phyloP scores from a whole-genome alignment of 2,113 vertebrate species.

The Lonchura striata region DNA sequence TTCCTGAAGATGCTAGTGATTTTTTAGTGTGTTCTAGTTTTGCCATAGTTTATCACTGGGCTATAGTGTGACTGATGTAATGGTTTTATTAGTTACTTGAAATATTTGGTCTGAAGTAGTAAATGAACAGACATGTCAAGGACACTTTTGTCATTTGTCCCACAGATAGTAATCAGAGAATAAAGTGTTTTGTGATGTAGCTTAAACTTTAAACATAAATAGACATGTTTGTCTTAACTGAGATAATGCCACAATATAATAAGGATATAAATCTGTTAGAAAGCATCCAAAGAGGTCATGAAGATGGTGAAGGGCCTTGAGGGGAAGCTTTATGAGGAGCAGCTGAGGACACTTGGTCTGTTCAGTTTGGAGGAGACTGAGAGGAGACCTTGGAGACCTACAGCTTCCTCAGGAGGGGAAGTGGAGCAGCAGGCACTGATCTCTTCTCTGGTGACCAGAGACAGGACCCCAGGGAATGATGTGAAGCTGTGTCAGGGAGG shows the following conservation, averaged over 20 bases:
- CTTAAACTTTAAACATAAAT: background rate
- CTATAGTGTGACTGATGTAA: background rate
- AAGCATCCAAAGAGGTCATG: background rate
- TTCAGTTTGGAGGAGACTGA: background rate
- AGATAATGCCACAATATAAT: background rate
- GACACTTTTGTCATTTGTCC: background rate
- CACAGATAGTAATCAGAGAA: background rate
- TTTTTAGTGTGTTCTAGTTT: background rate
- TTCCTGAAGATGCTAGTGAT: background rate
- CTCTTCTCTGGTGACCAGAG: background rate
- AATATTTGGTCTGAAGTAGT: background rate
- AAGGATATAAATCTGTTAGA: background rate
- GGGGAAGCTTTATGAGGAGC: accelerated
- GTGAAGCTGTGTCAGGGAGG: background rate
- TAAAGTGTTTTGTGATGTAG: background rate
- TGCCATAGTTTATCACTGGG: background rate
- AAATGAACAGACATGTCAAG: background rate
- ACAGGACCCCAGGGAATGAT: too few species aligned
- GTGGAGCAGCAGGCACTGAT: background rate
- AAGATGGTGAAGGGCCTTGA: background rate
- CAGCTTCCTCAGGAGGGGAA: background rate
- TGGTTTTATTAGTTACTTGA: background rate
- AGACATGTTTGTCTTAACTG: background rate
- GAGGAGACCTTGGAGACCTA: background rate
- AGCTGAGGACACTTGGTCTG: background rate